These are phyloP conservation scores for Noctilio leporinus DNA, from an alignment of 2,113 vertebrate species.

Conservation along the genomic window DNA sequence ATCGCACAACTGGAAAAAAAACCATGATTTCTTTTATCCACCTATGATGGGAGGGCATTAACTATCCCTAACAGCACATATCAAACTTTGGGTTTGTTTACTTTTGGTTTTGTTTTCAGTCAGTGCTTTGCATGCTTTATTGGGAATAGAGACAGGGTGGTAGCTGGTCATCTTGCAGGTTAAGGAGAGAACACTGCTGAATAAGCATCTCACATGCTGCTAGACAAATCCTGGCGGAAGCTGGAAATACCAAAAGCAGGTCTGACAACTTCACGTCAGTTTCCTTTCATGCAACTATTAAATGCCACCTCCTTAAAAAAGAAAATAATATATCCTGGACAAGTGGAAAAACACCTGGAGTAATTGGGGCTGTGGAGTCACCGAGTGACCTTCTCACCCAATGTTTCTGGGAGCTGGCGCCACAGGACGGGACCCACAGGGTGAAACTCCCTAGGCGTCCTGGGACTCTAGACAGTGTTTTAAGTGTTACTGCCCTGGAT, in stretches of 20 bases:
- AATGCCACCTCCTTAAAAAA: not conserved
- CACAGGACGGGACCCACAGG: not conserved
- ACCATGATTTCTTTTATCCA: too few relatives aligned
- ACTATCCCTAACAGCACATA: not conserved
- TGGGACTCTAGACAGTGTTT: not conserved
- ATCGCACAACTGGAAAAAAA: not conserved
- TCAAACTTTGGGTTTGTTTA: not conserved
- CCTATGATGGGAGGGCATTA: not conserved
- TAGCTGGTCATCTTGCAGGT: not conserved
- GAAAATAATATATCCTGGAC: not conserved
- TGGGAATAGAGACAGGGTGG: not conserved
- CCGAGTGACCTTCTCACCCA: not conserved
- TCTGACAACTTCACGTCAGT: not conserved
- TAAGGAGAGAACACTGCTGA: not conserved
- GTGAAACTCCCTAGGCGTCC: not conserved
- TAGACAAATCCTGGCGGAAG: not conserved
- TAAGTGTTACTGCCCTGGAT: not conserved
- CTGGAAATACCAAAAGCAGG: not conserved
- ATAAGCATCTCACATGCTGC: not conserved
- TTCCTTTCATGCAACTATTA: not conserved
- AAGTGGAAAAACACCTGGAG: not conserved
- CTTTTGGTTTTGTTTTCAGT: not conserved
- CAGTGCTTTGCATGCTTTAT: not conserved
- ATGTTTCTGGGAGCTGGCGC: not conserved
- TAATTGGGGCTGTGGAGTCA: too few relatives aligned